Percentiles rank a stretch among this genome's conserved stretches.
phyloP scores from a whole-genome alignment of 2,888 invertebrate genomes.

The Perithous albicinctus region DNA sequence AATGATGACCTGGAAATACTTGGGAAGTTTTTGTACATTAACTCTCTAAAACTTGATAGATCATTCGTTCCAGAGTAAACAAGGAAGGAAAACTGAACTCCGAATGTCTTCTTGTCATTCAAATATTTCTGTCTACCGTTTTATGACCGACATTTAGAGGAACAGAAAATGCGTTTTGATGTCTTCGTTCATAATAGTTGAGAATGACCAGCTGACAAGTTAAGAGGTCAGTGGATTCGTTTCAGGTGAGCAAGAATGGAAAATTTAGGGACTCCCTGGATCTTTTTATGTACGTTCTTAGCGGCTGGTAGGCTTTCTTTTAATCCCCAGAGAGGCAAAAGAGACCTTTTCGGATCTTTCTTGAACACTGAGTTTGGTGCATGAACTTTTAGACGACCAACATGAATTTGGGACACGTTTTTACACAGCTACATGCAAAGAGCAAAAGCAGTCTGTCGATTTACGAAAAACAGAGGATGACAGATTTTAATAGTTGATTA shows the following conservation, averaged over 20 bases:
- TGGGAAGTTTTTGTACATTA: not conserved
- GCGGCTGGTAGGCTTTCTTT: not conserved
- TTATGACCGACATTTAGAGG: not conserved
- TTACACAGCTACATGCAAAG: too few species aligned
- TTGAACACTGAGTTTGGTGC: too few species aligned
- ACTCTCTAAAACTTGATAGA: conserved; percentile 9
- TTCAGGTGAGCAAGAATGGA: not conserved
- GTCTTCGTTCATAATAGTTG: conserved; percentile 5
- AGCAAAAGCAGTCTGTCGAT: too few species aligned
- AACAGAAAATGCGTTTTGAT: not conserved
- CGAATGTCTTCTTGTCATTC: not conserved
- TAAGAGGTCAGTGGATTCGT: conserved; percentile 31
- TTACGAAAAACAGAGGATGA: too few species aligned
- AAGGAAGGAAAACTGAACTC: not conserved
- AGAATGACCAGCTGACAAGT: not conserved
- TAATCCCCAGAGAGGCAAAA: not conserved
- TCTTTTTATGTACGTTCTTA: not conserved
- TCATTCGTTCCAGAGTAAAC: conserved; percentile 26
- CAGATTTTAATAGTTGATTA: too few species aligned
- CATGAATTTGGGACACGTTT: too few species aligned
- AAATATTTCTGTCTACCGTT: not conserved
- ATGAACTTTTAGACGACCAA: too few species aligned
- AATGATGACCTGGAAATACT: conserved; percentile 34
- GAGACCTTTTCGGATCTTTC: not conserved
- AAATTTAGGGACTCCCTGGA: not conserved